Base-by-base conservation (phyloP, 2,888 invertebrate genomes). In the Xestia rhomboidea region DNA sequence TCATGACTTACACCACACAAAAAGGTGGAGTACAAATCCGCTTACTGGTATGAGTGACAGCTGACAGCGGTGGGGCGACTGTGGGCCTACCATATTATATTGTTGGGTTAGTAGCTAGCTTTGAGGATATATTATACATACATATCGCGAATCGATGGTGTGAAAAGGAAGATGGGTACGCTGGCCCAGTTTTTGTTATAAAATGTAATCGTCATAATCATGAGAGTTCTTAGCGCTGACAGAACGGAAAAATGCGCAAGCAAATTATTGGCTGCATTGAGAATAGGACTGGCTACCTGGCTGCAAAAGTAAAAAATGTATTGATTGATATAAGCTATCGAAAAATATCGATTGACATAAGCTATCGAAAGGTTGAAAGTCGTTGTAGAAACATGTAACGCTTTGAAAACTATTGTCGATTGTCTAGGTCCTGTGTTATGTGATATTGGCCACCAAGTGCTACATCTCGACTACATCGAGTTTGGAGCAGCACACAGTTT, bases 31-130 rank as follows among this genome's bases (percentile, higher is more conserved):
- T 81, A 81, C 89, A 93, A 95, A 95, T 95, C 95, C 93, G 92
- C 91, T 91, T 93, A 92, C 89, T 73, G 84, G 73, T 85, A 81
- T 93, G 95, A 94, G 91, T 94, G 95, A 94, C 94, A 93, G 93
- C 87, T 94, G 95, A 94, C 94, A 94, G 82, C 80, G 84, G 87
- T 84, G 88, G 88, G 86, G 88, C 81, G 87, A 78, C 83, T 87
- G 88, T 75, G 76, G 69, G 71, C 73, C 68, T 57, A 60, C 82
- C 70, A 81, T 74, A 74, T 75, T 85, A 78, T 84, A 82, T 80
- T 84, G 79, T 86, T 74, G 78, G 34, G 71, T 76, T 81, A 73
- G 73, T 73, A 72, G 84, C 74, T 71, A 81, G 75, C 41, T 73
- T 70, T 60, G n/a, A 77, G 34, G 66, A 82, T 82, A 73, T 41